These are phyloP conservation scores for Trichomycterus rosablanca DNA, from an alignment of 2,113 vertebrate species.

Conservation along the genomic window DNA sequence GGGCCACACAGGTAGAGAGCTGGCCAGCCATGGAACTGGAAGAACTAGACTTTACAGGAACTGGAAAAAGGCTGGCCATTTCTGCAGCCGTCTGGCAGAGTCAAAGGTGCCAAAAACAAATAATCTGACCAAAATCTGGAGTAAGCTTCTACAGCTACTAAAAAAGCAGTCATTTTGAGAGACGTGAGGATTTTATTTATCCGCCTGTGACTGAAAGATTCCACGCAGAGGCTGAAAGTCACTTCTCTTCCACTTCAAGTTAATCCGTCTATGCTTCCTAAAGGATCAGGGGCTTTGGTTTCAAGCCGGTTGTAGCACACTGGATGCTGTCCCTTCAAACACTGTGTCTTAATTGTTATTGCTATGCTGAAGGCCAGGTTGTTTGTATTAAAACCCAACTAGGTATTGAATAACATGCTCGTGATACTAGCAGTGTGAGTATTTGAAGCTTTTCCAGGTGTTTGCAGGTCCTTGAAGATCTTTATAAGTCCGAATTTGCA, in stretches of 20 bases:
- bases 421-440: no score
- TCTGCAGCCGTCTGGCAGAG: no score
- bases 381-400: no score
- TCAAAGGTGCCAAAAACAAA: conserved; percentile 33
- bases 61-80: conserved; percentile 9
- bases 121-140: not conserved
- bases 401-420: no score
- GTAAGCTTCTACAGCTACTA: conserved; percentile 8
- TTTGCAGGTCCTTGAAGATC: no score
- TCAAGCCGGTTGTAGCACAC: conserved; percentile 1
- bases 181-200: not conserved
- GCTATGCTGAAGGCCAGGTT: no score
- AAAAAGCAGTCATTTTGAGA: not conserved
- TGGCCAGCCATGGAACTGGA: conserved; percentile 21
- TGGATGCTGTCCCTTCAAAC: no score
- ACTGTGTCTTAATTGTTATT: no score
- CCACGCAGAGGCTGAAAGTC: not conserved
- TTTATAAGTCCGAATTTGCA: no score
- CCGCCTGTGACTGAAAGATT: not conserved
- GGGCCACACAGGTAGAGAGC: conserved; percentile 15
- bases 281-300: not conserved
- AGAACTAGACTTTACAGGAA: no score
- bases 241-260: not conserved
- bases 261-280: not conserved
- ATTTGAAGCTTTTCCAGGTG: no score